A percentile compares a stretch with the other conserved stretches of the same genome.
Conservation (phyloP, 2,888 invertebrate genomes). For the Chymomyza amoena region DNA sequence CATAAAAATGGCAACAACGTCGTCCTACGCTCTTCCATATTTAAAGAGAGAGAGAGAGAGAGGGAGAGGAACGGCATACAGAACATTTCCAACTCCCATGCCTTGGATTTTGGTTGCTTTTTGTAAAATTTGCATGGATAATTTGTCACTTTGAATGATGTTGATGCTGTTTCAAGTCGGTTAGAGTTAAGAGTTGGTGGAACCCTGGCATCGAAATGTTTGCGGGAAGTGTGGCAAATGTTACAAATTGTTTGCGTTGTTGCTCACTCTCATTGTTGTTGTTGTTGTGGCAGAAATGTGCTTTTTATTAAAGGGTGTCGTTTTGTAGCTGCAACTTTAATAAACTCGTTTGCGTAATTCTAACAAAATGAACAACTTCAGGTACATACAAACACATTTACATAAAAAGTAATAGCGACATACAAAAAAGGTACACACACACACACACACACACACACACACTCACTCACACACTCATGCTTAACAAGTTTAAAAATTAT, state of each 20-base stretch:
- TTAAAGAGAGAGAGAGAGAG: too few relatives aligned
- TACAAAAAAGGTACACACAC: slow-evolving; percentile 26
- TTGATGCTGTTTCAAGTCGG: slow-evolving; percentile 63
- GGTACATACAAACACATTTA: background rate
- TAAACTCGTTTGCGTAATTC: slow-evolving; percentile 69
- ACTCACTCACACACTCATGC: slow-evolving; percentile 45
- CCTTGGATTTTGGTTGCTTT: slow-evolving; percentile 13
- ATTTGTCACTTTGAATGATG: slow-evolving; percentile 73
- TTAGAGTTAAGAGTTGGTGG: slow-evolving; percentile 32
- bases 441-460: slow-evolving; percentile 45
- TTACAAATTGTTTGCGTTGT: slow-evolving; percentile 67
- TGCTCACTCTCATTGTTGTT: slow-evolving; percentile 14
- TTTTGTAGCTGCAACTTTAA: slow-evolving; percentile 59
- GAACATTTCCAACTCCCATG: background rate
- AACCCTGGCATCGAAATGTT: slow-evolving; percentile 46
- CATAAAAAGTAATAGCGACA: slow-evolving; percentile 17
- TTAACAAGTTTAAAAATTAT: slow-evolving; percentile 71
- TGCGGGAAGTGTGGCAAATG: slow-evolving; percentile 70
- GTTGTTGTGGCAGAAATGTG: background rate
- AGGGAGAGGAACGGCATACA: background rate
- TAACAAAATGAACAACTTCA: slow-evolving; percentile 45
- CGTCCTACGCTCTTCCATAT: background rate
- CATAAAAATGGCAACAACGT: slow-evolving; percentile 7
- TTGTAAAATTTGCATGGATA: slow-evolving; percentile 70
- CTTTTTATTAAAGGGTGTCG: background rate